phyloP scores from a whole-genome alignment of 2,888 invertebrate genomes.

The Oasisia sp. region DNA sequence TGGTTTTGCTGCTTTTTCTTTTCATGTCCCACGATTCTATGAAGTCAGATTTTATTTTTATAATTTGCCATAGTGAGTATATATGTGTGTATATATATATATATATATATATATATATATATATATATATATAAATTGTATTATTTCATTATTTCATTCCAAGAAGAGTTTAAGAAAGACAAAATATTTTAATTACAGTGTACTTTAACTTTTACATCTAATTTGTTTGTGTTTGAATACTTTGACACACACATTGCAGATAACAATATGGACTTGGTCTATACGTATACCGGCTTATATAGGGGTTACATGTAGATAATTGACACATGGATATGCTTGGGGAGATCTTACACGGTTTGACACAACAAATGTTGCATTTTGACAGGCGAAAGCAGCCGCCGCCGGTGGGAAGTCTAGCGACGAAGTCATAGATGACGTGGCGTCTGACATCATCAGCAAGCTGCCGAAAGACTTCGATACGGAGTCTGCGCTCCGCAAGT shows the following conservation, averaged over 20 bases:
- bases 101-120: too few species aligned
- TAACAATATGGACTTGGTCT: neutral
- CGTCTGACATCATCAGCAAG: slow-evolving; percentile 77
- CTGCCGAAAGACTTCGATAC: slow-evolving; percentile 49
- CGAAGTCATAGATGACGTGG: slow-evolving; percentile 78
- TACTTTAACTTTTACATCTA: neutral
- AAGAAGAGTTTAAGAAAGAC: neutral
- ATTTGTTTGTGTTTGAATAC: neutral
- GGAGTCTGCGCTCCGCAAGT: slow-evolving; percentile 42
- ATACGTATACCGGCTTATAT: too few species aligned
- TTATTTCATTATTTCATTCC: too few species aligned
- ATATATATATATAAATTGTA: too few species aligned
- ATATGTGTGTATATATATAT: too few species aligned
- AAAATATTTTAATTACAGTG: neutral
- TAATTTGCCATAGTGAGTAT: neutral
- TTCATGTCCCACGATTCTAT: neutral
- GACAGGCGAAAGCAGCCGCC: slow-evolving; percentile 60
- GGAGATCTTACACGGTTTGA: neutral
- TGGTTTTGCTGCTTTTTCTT: neutral
- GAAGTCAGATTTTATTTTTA: neutral
- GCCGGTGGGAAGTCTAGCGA: slow-evolving; percentile 74
- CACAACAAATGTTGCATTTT: neutral
- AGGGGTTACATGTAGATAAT: neutral
- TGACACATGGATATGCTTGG: neutral
- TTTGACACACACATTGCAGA: neutral